Conservation (phyloP, 1,140 invertebrate species). For the Colletes latitarsis region DNA sequence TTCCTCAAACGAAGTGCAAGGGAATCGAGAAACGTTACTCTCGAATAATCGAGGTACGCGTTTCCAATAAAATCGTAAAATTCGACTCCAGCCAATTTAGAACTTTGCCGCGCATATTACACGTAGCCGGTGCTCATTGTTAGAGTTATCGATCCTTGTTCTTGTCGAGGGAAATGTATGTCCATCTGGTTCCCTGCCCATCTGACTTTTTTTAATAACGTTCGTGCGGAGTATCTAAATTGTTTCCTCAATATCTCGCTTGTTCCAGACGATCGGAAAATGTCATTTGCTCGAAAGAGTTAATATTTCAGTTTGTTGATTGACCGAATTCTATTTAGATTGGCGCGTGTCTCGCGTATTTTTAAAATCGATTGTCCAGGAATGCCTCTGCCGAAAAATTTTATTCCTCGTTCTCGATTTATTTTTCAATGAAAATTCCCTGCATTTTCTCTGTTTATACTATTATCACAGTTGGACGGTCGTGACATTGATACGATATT, state of each 20-base stretch:
- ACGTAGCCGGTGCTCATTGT: background rate
- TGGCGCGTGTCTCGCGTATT: too few relatives aligned
- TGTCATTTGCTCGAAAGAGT: too few relatives aligned
- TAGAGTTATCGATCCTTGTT: constrained; percentile 23
- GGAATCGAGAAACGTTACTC: constrained; percentile 11
- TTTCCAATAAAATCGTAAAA: constrained; percentile 50
- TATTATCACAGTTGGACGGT: background rate
- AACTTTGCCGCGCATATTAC: constrained; percentile 22
- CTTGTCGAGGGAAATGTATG: background rate
- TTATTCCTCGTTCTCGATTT: too few relatives aligned
- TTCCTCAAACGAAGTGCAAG: constrained; percentile 23
- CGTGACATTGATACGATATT: constrained; percentile 12
- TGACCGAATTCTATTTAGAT: too few relatives aligned
- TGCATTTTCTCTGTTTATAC: background rate
- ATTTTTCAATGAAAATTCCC: too few relatives aligned
- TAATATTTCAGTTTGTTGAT: too few relatives aligned
- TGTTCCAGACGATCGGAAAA: too few relatives aligned
- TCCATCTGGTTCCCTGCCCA: background rate
- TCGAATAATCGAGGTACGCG: constrained; percentile 22
- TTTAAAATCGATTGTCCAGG: too few relatives aligned
- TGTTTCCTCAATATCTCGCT: too few relatives aligned
- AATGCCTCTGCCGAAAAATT: too few relatives aligned
- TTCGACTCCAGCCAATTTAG: constrained; percentile 18
- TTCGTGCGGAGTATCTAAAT: too few relatives aligned
- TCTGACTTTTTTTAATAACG: background rate